Base-by-base conservation (phyloP, 1,140 invertebrate genomes). In the Halyomorpha halys region DNA sequence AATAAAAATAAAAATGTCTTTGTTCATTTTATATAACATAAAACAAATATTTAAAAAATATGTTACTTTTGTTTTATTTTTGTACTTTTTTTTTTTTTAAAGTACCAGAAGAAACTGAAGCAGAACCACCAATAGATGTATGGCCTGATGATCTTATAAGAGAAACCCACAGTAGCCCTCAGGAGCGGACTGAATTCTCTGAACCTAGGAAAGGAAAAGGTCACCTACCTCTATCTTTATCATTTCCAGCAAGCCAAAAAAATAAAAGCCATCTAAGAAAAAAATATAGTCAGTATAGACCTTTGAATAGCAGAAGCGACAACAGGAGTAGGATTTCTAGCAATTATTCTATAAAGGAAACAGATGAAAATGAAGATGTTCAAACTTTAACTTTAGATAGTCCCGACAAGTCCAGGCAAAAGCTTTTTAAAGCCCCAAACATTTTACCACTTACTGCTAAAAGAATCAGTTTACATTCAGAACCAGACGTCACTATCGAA, bases 101-200 rank as follows among this genome's bases (percentile, higher is more conserved):
- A 70, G 69, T 70, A 34, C 68, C 69, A 23, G 69, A 70, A 66
- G 69, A 70, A 47, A 49, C 68, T 18, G 69, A 70, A 51, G 53
- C 61, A 30, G 65, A 68, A 60, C 30, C 54, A 13, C 19, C 34
- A 15, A n/a, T 21, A 4, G 61, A 62, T 19, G 11, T 21, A 18
- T 23, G 34, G 16, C 21, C 44, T 47, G 16, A 21, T 25, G 56
- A 54, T 49, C 34, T 51, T 21, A 47, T 64, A 13, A 64, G 69
- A 21, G 44, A 66, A 56, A 67, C 64, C 25, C 67, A 70, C 44
- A 70, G 69, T 44, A 70, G 69, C 47, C 69, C 69, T 19, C 27
- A 67, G 34, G 67, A 67, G 27, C 62, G 67, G 44, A 68, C 64
- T 16, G 47, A 49, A 18, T 49, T 49, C 14, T 49, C 47, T 19